A percentile compares a stretch with the other conserved stretches of the same genome.
phyloP scores from a whole-genome alignment of 1,140 invertebrate genomes.

The Sminthurinus signatus region DNA sequence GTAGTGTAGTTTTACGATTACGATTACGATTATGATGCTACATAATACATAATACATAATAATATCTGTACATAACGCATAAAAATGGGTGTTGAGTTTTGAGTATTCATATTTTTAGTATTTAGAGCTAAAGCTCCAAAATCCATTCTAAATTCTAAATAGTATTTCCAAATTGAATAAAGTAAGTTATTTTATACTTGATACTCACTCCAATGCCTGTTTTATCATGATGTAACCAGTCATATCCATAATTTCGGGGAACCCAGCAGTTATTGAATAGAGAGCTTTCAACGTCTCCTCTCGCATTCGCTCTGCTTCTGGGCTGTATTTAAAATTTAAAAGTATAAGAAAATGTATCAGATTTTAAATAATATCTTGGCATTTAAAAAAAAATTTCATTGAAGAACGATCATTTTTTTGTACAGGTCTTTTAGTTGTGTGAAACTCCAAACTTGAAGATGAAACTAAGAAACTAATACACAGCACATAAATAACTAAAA shows the following conservation, averaged over 20 bases:
- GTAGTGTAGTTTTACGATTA: too few relatives aligned
- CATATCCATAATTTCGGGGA: slow-evolving; percentile 21
- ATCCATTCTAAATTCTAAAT: background rate
- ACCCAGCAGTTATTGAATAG: slow-evolving; percentile 4
- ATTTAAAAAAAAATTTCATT: too few relatives aligned
- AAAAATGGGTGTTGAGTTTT: background rate
- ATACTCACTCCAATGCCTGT: slow-evolving; percentile 26
- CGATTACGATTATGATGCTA: too few relatives aligned
- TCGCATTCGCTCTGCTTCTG: slow-evolving; percentile 8
- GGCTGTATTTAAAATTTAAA: too few relatives aligned
- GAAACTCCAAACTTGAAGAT: background rate
- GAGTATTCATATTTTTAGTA: background rate
- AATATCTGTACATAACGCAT: slow-evolving; percentile 2
- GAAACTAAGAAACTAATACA: slow-evolving; percentile 6
- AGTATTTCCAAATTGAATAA: background rate
- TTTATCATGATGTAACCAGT: slow-evolving; percentile 16
- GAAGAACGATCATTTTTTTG: background rate
- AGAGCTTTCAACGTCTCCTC: slow-evolving; percentile 10
- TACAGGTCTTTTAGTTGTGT: background rate
- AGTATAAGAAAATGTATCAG: too few relatives aligned
- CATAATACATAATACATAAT: background rate
- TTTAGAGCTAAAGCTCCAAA: background rate
- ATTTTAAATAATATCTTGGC: too few relatives aligned
- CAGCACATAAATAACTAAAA: too few relatives aligned
- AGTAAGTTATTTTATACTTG: background rate